Percentiles rank a stretch among this genome's conserved stretches.
These are phyloP conservation scores for Moxostoma hubbsi DNA, from an alignment of 2,797 vertebrate genomes.

Conservation along the genomic window DNA sequence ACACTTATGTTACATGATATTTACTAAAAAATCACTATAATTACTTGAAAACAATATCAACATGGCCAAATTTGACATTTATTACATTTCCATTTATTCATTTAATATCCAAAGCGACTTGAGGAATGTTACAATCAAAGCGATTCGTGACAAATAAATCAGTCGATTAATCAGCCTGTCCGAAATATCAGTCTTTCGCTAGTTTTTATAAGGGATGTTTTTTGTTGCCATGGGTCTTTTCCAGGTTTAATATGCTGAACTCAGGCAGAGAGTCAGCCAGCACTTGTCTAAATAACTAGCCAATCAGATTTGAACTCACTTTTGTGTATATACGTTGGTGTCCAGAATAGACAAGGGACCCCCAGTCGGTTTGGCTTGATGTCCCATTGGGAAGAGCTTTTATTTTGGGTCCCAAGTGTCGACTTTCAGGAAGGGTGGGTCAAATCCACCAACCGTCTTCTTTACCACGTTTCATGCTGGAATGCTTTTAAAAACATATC, in stretches of 20 bases:
- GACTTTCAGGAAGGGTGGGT: constrained; percentile 71
- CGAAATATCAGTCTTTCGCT: not conserved
- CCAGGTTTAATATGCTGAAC: constrained; percentile 34
- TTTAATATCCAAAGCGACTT: too few species aligned
- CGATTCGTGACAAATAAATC: too few species aligned
- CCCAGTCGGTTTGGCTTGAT: constrained; percentile 71
- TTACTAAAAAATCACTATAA: too few species aligned
- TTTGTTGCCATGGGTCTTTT: constrained; percentile 28
- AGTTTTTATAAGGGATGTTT: constrained; percentile 19
- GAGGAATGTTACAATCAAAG: too few species aligned
- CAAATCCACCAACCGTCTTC: constrained; percentile 12
- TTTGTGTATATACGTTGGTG: constrained; percentile 51
- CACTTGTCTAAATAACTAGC: constrained; percentile 24
- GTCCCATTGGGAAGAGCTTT: constrained; percentile 73
- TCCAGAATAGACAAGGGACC: constrained; percentile 66
- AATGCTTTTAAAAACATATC: not conserved
- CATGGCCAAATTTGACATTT: too few species aligned
- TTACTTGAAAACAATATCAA: too few species aligned
- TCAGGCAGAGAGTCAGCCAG: constrained; percentile 31
- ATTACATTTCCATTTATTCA: too few species aligned
- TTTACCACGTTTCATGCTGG: constrained; percentile 8
- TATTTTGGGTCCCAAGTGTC: constrained; percentile 78
- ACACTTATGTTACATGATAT: too few species aligned
- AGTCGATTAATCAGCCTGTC: too few species aligned
- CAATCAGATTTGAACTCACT: constrained; percentile 47